Conservation (phyloP, 2,888 invertebrate genomes). For the Morinoia aosen region DNA sequence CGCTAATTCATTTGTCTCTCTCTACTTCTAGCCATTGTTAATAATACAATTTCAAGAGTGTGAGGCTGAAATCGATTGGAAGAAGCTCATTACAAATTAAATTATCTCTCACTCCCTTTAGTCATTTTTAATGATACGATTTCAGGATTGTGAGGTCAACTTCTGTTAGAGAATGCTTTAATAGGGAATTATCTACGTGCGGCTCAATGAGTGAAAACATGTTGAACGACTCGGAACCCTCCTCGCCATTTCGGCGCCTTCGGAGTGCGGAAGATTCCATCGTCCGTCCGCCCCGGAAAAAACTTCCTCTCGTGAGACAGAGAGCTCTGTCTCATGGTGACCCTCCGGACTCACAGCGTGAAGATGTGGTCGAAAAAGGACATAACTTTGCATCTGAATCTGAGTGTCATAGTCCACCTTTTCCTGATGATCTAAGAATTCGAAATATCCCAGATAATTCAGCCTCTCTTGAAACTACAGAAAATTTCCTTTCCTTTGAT, state of each 20-base stretch:
- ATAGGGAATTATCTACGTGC: background rate
- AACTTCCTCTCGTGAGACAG: background rate
- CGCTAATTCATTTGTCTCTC: too few relatives aligned
- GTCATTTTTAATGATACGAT: background rate
- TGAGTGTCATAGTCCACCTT: background rate
- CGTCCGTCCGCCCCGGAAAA: background rate
- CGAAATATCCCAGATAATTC: background rate
- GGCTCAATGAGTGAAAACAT: background rate
- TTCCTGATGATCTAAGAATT: background rate
- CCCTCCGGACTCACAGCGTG: background rate
- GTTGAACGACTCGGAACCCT: background rate
- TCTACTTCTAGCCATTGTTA: too few relatives aligned
- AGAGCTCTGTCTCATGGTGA: constrained; percentile 15
- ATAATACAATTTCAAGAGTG: too few relatives aligned
- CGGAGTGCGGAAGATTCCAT: background rate
- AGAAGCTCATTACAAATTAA: too few relatives aligned
- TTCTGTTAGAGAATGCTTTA: background rate
- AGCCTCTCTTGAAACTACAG: background rate
- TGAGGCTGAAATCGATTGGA: too few relatives aligned
- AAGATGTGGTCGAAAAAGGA: background rate
- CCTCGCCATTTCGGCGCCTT: background rate
- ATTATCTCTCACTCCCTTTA: too few relatives aligned
- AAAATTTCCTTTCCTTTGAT: background rate
- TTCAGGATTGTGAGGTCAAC: background rate
- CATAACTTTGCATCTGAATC: background rate